A percentile compares a stretch with the other conserved stretches of the same genome.
Evolutionary conservation across 2,888 invertebrate species (phyloP).

Genomic region (Nebria salina): DNA sequence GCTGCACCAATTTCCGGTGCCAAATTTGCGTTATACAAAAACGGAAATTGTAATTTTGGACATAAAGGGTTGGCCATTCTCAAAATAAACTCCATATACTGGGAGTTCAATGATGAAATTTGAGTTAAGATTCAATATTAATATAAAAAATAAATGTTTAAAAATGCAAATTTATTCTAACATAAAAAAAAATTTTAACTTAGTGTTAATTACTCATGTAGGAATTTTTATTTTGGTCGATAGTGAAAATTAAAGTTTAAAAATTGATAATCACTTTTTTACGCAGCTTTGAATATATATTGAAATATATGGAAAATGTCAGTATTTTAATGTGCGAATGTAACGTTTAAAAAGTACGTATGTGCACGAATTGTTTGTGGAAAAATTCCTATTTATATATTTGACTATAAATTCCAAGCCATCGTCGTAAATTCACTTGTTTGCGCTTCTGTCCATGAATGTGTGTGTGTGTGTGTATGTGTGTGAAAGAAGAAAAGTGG

Average conservation of each 20-base stretch:
- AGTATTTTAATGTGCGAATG: background rate
- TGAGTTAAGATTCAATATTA: no score
- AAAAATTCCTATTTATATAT: background rate
- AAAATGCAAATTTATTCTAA: no score
- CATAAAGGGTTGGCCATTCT: conserved; percentile 2
- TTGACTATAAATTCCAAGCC: background rate
- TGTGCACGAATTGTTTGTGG: background rate
- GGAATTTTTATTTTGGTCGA: no score
- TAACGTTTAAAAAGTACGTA: background rate
- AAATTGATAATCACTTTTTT: no score
- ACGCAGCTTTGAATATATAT: no score
- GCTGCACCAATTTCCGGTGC: conserved; percentile 44
- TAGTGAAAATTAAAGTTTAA: no score
- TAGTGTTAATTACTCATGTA: no score
- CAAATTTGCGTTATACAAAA: conserved; percentile 45
- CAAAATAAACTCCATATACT: background rate
- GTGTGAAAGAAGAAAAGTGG: background rate
- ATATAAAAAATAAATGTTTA: no score
- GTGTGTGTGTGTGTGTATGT: background rate
- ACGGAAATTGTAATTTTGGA: conserved; percentile 43
- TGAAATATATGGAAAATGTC: background rate
- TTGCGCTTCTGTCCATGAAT: background rate
- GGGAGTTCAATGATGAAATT: no score
- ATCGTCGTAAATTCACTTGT: conserved; percentile 1
- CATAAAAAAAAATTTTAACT: no score